These are phyloP conservation scores for Pyrocephalus nanus DNA, from an alignment of 2,797 vertebrate species.

Conservation along the genomic window DNA sequence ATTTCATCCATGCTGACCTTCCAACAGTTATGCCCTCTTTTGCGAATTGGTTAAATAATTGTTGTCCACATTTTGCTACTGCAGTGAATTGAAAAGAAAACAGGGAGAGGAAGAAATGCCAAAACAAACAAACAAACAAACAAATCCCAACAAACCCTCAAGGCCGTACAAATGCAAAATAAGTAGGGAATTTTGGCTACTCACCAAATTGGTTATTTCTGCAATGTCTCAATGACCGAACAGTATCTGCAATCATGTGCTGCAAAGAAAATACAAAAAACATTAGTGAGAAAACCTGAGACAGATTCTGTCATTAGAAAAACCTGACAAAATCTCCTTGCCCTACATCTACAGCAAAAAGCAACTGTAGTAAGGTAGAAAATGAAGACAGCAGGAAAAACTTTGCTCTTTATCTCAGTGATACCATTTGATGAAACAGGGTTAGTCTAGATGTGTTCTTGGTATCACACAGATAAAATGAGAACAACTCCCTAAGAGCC, in stretches of 20 bases:
- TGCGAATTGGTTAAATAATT: not conserved
- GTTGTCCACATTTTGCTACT: not conserved
- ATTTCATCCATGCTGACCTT: not conserved
- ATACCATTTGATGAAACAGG: not conserved
- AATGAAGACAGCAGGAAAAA: not conserved
- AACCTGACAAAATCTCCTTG: not conserved
- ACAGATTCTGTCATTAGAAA: not conserved
- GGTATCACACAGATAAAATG: not conserved
- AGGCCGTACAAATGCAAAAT: not conserved
- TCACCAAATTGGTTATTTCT: constrained; percentile 91
- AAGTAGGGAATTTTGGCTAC: constrained; percentile 19
- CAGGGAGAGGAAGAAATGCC: not conserved
- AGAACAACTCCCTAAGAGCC: not conserved
- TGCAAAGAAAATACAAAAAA: constrained; percentile 69
- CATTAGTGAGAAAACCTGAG: not conserved
- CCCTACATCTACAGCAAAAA: not conserved
- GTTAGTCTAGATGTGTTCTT: not conserved
- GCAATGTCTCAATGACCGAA: constrained; percentile 90
- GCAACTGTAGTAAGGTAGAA: not conserved
- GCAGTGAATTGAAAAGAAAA: not conserved
- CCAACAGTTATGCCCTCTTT: not conserved
- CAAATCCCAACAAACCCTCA: no score
- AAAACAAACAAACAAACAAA: no score
- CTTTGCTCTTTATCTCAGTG: not conserved
- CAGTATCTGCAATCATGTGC: constrained; percentile 98